Evolutionary conservation across 2,888 invertebrate genomes (phyloP).

Genomic region (Metacarcinus magister): DNA sequence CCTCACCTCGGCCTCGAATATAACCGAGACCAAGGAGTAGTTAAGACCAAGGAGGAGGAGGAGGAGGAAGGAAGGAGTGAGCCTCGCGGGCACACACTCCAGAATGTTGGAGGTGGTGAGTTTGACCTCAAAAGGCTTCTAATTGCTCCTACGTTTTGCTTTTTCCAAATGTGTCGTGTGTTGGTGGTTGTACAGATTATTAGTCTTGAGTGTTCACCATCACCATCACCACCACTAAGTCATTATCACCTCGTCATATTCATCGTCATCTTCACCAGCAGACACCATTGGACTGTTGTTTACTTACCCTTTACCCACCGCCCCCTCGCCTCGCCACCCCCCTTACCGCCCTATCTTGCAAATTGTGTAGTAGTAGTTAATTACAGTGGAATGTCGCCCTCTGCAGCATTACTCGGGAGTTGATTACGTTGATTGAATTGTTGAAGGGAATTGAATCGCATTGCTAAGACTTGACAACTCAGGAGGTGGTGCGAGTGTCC

Average conservation of each 20-base stretch:
- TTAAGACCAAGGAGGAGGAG: not conserved
- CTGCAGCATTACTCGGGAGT: constrained; percentile 78
- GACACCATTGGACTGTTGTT: not conserved
- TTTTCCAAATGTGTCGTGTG: not conserved
- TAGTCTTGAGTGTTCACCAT: not conserved
- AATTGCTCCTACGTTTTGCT: not conserved
- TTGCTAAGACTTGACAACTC: constrained; percentile 77
- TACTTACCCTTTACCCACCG: not conserved
- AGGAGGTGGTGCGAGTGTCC: constrained; percentile 66
- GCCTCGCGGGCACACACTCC: not conserved
- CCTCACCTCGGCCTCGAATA: not conserved
- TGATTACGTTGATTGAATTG: constrained; percentile 81
- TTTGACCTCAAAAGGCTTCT: not conserved
- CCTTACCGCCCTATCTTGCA: constrained; percentile 72
- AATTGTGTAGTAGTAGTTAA: constrained; percentile 79
- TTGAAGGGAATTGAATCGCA: constrained; percentile 79
- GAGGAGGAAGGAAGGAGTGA: not conserved
- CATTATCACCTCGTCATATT: not conserved
- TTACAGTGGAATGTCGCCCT: constrained; percentile 78
- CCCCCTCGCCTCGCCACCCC: not conserved
- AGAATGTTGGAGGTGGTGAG: not conserved
- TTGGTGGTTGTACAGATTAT: not conserved
- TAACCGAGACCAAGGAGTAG: not conserved
- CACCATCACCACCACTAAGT: not conserved
- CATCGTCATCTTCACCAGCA: constrained; percentile 38